phyloP scores from a whole-genome alignment of 35 echinoderm and acorn worm species.

The Chiridota heheva region DNA sequence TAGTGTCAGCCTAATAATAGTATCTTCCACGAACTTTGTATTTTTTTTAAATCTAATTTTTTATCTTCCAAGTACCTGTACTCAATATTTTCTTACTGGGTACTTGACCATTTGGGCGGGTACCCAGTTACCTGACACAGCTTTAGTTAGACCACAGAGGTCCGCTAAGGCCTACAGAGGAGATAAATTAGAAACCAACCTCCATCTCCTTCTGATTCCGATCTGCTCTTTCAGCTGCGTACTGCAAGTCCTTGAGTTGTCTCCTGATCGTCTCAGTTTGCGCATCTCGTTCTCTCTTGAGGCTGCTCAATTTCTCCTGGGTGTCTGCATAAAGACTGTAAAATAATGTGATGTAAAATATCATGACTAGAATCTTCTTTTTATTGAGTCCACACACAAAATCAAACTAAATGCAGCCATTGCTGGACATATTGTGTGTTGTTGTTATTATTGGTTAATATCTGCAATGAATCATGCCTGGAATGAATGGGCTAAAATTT shows the following conservation, averaged over 20 bases:
- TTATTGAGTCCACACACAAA: not conserved
- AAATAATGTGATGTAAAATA: not conserved
- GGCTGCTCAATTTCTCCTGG: conserved; percentile 77
- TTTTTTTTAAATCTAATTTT: too few species aligned
- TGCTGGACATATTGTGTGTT: not conserved
- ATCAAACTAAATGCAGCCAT: too few species aligned
- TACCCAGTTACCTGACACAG: too few species aligned
- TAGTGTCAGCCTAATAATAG: too few species aligned
- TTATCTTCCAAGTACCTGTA: too few species aligned
- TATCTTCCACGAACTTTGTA: too few species aligned
- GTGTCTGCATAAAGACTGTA: conserved; percentile 68
- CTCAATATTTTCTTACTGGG: too few species aligned
- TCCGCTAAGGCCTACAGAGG: too few species aligned
- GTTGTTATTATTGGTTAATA: not conserved
- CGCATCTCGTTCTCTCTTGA: conserved; percentile 82
- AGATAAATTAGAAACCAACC: conserved; percentile 51
- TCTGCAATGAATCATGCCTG: not conserved
- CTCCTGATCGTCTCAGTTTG: conserved; percentile 92
- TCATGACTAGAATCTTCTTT: not conserved
- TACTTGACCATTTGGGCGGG: too few species aligned
- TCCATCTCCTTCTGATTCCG: conserved; percentile 79
- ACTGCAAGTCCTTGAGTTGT: conserved; percentile 82
- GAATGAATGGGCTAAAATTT: too few species aligned
- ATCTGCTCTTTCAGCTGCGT: conserved; percentile 83
- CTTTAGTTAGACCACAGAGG: too few species aligned